Conservation (phyloP, 2,797 vertebrate species). For the Carcharodon carcharias region DNA sequence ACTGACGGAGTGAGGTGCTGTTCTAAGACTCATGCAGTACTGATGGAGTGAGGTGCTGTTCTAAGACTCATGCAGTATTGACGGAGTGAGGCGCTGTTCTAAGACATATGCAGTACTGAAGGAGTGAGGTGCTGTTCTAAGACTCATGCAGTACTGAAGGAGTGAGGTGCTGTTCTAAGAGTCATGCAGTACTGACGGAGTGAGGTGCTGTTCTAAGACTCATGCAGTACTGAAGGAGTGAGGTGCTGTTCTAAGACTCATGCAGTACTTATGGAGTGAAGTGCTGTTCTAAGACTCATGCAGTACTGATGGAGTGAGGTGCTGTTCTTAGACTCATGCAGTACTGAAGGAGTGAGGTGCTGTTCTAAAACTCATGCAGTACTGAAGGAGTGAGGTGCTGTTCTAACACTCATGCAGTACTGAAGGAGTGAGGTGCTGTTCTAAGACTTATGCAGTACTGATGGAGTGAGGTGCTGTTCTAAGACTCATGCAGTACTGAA, state of each 20-base stretch:
- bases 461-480: not conserved
- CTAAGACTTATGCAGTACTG: not conserved
- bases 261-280: no score
- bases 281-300: not conserved
- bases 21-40: no score
- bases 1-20: not conserved
- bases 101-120: no score
- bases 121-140: no score
- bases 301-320: not conserved
- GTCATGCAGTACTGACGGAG: no score
- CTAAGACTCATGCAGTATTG: not conserved
- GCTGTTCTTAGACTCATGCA: no score
- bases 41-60: no score
- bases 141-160: not conserved
- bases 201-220: no score
- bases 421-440: no score
- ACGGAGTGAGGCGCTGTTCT: not conserved
- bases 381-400: not conserved
- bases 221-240: not conserved
- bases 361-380: not conserved
- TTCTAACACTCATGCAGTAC: no score
- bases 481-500: no score
- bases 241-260: not conserved
- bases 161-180: not conserved
- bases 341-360: no score